Evolutionary conservation across 2,113 vertebrate genomes (phyloP).

Genomic region (Saguinus midas): DNA sequence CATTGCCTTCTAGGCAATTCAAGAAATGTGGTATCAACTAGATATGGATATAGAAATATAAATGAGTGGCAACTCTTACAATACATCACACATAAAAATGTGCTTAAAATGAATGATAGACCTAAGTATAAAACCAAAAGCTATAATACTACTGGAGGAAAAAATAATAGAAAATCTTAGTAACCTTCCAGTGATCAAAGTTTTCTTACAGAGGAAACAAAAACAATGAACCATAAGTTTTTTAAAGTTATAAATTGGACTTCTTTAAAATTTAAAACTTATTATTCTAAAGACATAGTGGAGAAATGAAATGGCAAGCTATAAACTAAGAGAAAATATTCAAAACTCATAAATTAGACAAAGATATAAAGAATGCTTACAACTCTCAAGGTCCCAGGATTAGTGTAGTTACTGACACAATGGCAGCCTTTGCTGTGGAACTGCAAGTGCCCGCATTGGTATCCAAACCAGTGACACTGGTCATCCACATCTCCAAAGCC

Average conservation of each 20-base stretch:
- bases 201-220: neutral
- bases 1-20: neutral
- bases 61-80: neutral
- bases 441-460: slow-evolving; percentile 22
- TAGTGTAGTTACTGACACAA: too few relatives aligned
- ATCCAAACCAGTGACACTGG: slow-evolving; percentile 93
- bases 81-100: neutral
- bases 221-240: neutral
- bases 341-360: neutral
- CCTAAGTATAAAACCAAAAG: neutral
- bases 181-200: neutral
- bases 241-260: neutral
- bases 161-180: neutral
- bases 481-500: slow-evolving; percentile 93
- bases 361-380: neutral
- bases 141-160: neutral
- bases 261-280: neutral
- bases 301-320: neutral
- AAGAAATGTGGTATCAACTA: neutral
- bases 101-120: neutral
- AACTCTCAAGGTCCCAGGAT: too few relatives aligned
- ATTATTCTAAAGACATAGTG: neutral
- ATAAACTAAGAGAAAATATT: slow-evolving; percentile 10
- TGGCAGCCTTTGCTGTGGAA: too few relatives aligned
- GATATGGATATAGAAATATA: neutral